Percentiles rank a stretch among this genome's conserved stretches.
Conservation (phyloP, 2,888 invertebrate species). For the Aphodius granarius region DNA sequence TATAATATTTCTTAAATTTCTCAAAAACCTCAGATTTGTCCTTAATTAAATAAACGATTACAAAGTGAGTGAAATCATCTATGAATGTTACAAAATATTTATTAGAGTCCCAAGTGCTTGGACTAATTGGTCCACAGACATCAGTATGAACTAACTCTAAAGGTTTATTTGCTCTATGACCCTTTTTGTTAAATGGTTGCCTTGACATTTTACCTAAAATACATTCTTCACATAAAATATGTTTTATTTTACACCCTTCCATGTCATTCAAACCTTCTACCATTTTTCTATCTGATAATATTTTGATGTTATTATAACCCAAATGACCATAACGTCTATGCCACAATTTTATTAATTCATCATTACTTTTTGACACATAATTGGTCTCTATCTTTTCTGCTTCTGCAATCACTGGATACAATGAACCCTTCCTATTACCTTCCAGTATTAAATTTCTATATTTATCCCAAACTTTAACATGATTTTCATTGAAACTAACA, state of each 20-base stretch:
- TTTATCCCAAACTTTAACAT: not conserved
- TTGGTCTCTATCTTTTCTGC: not conserved
- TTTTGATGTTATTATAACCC: slow-evolving; percentile 12
- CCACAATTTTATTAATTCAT: slow-evolving; percentile 18
- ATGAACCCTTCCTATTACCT: not conserved
- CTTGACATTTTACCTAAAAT: slow-evolving; percentile 15
- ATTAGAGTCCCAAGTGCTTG: slow-evolving; percentile 25
- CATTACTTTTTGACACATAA: slow-evolving; percentile 4
- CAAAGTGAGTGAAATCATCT: slow-evolving; percentile 29
- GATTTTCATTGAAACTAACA: not conserved
- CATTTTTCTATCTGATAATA: slow-evolving; percentile 2
- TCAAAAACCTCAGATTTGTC: slow-evolving; percentile 25
- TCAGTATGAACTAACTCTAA: slow-evolving; percentile 21
- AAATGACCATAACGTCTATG: slow-evolving; percentile 23
- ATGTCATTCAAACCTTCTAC: slow-evolving; percentile 10
- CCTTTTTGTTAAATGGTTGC: slow-evolving; percentile 18
- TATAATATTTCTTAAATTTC: slow-evolving; percentile 21
- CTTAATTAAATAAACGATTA: slow-evolving; percentile 20
- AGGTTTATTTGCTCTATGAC: slow-evolving; percentile 22
- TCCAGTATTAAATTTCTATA: not conserved
- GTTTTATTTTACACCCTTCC: slow-evolving; percentile 9
- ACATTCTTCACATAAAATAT: slow-evolving; percentile 19
- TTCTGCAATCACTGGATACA: not conserved
- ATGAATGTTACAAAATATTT: slow-evolving; percentile 29
- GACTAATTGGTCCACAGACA: slow-evolving; percentile 17